Conservation (phyloP, 2,888 invertebrate genomes). For the Tachina fera region DNA sequence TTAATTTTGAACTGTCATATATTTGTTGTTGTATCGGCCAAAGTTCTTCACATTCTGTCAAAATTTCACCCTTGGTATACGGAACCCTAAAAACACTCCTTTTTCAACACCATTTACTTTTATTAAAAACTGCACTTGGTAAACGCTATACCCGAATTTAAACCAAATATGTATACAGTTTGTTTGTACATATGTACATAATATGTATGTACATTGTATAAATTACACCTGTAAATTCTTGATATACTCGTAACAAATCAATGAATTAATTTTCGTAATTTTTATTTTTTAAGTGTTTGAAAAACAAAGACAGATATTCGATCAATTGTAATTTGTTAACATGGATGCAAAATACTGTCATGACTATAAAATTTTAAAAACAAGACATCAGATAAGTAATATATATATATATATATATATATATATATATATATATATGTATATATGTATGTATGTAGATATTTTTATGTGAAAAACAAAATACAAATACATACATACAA, state of each 20-base stretch:
- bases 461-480: not conserved
- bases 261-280: constrained; percentile 18
- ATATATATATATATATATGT: no score
- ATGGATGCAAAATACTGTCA: not conserved
- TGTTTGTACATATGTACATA: not conserved
- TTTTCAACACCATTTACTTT: constrained; percentile 5
- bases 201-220: not conserved
- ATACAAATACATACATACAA: not conserved
- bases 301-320: not conserved
- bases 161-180: not conserved
- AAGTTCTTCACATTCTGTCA: no score
- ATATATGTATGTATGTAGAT: no score
- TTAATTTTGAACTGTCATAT: no score
- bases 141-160: constrained; percentile 3
- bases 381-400: not conserved
- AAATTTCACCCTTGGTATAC: no score
- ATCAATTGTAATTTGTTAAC: constrained; percentile 12
- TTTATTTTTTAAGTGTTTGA: constrained; percentile 24
- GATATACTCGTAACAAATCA: constrained; percentile 22
- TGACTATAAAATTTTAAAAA: not conserved
- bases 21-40: no score
- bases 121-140: not conserved
- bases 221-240: constrained; percentile 47
- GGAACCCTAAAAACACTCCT: not conserved
- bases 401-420: no score